A percentile compares a stretch with the other conserved stretches of the same genome.
These are phyloP conservation scores for Coenonympha glycerion DNA, from an alignment of 2,888 invertebrate genomes.

Conservation along the genomic window DNA sequence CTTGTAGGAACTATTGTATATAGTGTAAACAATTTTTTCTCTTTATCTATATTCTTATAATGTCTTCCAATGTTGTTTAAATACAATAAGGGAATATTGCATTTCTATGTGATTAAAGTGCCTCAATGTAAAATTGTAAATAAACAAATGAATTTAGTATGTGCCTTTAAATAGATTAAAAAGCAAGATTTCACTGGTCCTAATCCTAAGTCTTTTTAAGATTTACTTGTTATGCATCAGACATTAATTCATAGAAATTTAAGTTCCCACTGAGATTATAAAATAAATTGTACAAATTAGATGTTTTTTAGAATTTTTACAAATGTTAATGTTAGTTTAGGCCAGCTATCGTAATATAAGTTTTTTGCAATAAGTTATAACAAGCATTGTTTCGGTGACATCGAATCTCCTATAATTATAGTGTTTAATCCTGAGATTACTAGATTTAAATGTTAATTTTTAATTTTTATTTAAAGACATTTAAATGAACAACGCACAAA, in stretches of 20 bases:
- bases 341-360: slow-evolving; percentile 18
- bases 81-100: slow-evolving; percentile 33
- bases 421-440: slow-evolving; percentile 64
- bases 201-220: slow-evolving; percentile 17
- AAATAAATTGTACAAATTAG: slow-evolving; percentile 58
- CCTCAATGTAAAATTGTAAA: slow-evolving; percentile 21
- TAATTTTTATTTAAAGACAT: slow-evolving; percentile 48
- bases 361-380: slow-evolving; percentile 43
- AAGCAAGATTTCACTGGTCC: slow-evolving; percentile 19
- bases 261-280: slow-evolving; percentile 60
- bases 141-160: slow-evolving; percentile 18
- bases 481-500: slow-evolving; percentile 54
- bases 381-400: slow-evolving; percentile 37
- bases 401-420: slow-evolving; percentile 67
- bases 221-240: neutral
- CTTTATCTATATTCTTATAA: too few species aligned
- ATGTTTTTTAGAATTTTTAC: slow-evolving; percentile 61
- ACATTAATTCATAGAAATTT: slow-evolving; percentile 23
- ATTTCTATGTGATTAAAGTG: slow-evolving; percentile 25
- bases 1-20: slow-evolving; percentile 44
- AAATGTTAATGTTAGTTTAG: slow-evolving; percentile 49
- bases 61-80: slow-evolving; percentile 56
- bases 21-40: slow-evolving; percentile 36
- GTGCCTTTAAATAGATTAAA: slow-evolving; percentile 21
- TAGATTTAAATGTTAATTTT: slow-evolving; percentile 58